Conservation (phyloP, 2,113 vertebrate species). For the Cololabis saira region DNA sequence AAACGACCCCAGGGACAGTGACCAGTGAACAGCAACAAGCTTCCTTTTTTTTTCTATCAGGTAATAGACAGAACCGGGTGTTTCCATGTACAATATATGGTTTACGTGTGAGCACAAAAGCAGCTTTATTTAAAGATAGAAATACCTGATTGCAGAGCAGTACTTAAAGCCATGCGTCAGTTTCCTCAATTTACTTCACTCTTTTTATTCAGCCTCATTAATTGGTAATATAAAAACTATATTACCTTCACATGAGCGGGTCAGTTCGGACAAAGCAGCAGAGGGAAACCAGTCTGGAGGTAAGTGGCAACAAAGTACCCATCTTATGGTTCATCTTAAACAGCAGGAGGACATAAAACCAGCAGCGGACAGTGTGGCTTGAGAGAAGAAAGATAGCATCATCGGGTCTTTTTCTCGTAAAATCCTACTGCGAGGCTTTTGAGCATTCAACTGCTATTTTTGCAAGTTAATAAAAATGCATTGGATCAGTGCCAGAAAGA, state of each 20-base stretch:
- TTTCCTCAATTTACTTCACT: conserved; percentile 7
- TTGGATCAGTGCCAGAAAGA: conserved; percentile 33
- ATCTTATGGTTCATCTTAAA: conserved; percentile 10
- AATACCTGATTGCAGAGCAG: neutral
- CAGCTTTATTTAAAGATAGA: neutral
- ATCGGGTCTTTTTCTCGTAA: conserved; percentile 3
- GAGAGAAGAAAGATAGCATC: conserved; percentile 1
- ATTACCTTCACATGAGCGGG: conserved; percentile 18
- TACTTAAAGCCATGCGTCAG: neutral
- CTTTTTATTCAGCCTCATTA: conserved; percentile 25
- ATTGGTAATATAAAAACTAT: conserved; percentile 13
- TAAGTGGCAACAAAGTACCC: neutral
- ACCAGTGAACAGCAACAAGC: conserved; percentile 57
- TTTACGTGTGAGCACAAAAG: neutral
- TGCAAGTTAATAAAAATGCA: conserved; percentile 50
- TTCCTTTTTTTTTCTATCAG: conserved; percentile 2
- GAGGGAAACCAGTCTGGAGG: conserved; percentile 15
- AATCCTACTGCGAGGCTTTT: conserved; percentile 16
- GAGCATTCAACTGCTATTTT: conserved; percentile 20
- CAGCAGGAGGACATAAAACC: neutral
- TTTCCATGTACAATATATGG: neutral
- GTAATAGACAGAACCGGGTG: conserved; percentile 23
- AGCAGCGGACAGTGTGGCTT: neutral
- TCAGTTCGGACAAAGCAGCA: conserved; percentile 22
- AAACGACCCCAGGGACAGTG: conserved; percentile 43